These are phyloP conservation scores for Erebia epiphron DNA, from an alignment of 2,888 invertebrate species.

Conservation along the genomic window DNA sequence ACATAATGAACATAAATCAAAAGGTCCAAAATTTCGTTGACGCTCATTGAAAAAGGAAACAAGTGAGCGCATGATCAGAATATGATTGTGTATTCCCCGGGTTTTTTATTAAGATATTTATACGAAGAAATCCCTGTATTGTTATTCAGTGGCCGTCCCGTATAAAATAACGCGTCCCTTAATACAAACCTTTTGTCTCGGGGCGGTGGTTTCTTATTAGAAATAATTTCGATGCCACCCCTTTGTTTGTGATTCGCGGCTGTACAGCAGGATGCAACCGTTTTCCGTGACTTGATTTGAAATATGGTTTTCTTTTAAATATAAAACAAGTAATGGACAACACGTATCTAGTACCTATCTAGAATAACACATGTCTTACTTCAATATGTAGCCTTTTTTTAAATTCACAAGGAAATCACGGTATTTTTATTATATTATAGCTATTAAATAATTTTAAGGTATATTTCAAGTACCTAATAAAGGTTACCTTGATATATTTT, in stretches of 20 bases:
- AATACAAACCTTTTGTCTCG: slow-evolving; percentile 72
- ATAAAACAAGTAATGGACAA: too few relatives aligned
- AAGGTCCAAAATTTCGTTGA: slow-evolving; percentile 53
- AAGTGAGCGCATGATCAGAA: slow-evolving; percentile 75
- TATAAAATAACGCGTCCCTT: slow-evolving; percentile 79
- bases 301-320: slow-evolving; percentile 44
- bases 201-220: slow-evolving; percentile 65
- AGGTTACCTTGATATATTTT: slow-evolving; percentile 42
- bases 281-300: slow-evolving; percentile 72
- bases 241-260: slow-evolving; percentile 74
- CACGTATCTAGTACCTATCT: neutral
- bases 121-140: slow-evolving; percentile 68
- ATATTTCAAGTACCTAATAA: slow-evolving; percentile 18
- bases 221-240: slow-evolving; percentile 67
- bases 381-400: too few relatives aligned
- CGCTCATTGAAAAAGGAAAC: slow-evolving; percentile 63
- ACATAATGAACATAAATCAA: slow-evolving; percentile 64
- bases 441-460: neutral
- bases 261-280: slow-evolving; percentile 77
- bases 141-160: slow-evolving; percentile 74
- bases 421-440: too few relatives aligned
- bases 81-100: slow-evolving; percentile 72
- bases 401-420: too few relatives aligned
- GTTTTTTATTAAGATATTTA: slow-evolving; percentile 77
- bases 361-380: too few relatives aligned